Base-by-base conservation (phyloP, 2,797 vertebrate species). In the Alosa sapidissima region DNA sequence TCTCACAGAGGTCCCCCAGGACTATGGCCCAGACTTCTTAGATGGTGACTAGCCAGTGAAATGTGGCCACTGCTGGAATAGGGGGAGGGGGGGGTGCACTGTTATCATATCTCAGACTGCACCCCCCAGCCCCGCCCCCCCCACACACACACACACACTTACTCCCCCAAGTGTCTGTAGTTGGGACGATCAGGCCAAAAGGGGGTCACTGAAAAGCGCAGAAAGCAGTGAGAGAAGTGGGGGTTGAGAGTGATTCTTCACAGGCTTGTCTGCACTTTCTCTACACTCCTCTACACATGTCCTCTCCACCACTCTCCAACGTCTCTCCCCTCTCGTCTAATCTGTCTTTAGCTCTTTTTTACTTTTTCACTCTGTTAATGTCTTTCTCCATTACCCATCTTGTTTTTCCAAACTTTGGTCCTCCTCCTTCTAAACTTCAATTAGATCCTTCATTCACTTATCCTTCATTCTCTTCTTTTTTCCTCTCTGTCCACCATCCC, bases 1-100 rank as follows among this genome's bases (percentile, higher is more conserved):
- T 91, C 89, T 86, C 83, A 82, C 84, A 85, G 85, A 84, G 83
- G 89, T 91, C 88, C 89, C 87, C 81, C 52, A 85, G 83, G 88
- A 87, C 81, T 49, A 13, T 78, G 62, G 84, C 89, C 84, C 82
- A 78, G 28, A 68, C 83, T 65, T 72, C 68, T 75, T 83, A 85
- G 81, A 92, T 87, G 85, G 88, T 85, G 83, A 41, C 84, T 81
- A 84, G 81, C 81, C 78, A 75, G 54, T 88, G 65, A 65, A 86
- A 86, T 51, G 14, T 78, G 60, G 68, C 36, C 68, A 45, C 45
- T 75, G 33, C 68, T 16, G 36, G 68, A 75, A 75, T 55, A 24
- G 28, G 47, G 14, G 60, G 54, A 21, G 52, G 72, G 49, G 21
- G 49, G 9, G 45, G 81, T 52, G 19, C 36, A 72, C 52, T 81